Conservation (phyloP, 1,140 invertebrate genomes). For the Pseudomyrmex pallidus region DNA sequence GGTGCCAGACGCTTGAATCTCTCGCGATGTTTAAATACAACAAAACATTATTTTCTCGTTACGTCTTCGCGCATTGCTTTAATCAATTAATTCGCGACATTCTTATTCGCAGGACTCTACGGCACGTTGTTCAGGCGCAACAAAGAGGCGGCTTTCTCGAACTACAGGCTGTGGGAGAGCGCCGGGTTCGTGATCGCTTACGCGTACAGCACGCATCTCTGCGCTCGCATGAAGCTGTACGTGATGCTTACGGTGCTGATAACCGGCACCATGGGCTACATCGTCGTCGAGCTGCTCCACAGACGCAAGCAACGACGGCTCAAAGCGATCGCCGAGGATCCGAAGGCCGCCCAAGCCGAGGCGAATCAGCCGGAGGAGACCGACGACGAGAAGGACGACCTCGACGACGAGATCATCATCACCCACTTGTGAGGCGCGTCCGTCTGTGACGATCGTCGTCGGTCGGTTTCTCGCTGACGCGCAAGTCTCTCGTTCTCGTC, state of each 20-base stretch:
- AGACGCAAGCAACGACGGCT: slow-evolving; percentile 90
- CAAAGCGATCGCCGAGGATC: slow-evolving; percentile 88
- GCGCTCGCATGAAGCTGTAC: slow-evolving; percentile 95
- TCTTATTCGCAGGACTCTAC: slow-evolving; percentile 92
- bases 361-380: slow-evolving; percentile 88
- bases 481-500: slow-evolving; percentile 23
- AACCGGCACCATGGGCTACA: slow-evolving; percentile 92
- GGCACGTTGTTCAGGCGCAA: slow-evolving; percentile 96
- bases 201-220: slow-evolving; percentile 94
- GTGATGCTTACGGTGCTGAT: slow-evolving; percentile 93
- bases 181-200: slow-evolving; percentile 97
- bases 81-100: not conserved
- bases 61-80: too few species aligned
- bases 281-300: slow-evolving; percentile 93
- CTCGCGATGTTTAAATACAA: too few species aligned
- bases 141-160: slow-evolving; percentile 98
- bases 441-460: too few species aligned
- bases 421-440: slow-evolving; percentile 89
- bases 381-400: slow-evolving; percentile 93
- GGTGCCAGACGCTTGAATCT: too few species aligned
- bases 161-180: slow-evolving; percentile 97
- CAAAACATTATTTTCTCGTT: too few species aligned
- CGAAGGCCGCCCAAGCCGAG: slow-evolving; percentile 87
- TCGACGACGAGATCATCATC: slow-evolving; percentile 94
- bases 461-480: not conserved